A percentile compares a stretch with the other conserved stretches of the same genome.
Evolutionary conservation across 2,113 vertebrate genomes (phyloP).

Genomic region (Daphoenositta chrysoptera): DNA sequence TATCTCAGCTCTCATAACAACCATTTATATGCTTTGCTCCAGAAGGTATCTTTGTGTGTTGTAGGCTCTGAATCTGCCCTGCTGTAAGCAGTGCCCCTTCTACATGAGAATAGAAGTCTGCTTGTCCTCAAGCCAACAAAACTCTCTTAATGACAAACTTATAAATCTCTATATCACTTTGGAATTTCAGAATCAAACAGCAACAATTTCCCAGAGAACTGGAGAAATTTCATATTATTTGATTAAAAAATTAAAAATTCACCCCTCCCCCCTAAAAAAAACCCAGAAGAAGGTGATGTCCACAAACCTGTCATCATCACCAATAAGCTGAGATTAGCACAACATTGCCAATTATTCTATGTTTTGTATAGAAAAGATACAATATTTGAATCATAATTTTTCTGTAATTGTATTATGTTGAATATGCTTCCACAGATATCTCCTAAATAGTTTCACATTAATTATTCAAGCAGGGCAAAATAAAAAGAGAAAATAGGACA

Average conservation of each 20-base stretch:
- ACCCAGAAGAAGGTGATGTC: neutral
- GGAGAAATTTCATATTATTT: neutral
- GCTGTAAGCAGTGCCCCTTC: neutral
- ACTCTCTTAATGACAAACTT: neutral
- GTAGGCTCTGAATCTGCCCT: neutral
- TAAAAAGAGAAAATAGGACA: conserved; percentile 38
- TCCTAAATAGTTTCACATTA: neutral
- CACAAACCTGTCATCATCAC: neutral
- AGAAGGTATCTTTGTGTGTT: neutral
- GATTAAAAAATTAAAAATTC: neutral
- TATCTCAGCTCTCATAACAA: neutral
- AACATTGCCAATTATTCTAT: neutral
- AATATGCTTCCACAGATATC: neutral
- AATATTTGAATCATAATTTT: neutral
- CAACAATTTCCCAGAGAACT: neutral
- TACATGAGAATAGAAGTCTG: neutral
- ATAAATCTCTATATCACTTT: neutral
- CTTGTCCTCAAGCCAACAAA: neutral
- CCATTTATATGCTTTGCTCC: neutral
- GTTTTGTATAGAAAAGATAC: neutral
- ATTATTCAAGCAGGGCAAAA: conserved; percentile 32
- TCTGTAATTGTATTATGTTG: neutral
- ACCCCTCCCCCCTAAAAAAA: fast-evolving
- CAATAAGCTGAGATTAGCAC: neutral
- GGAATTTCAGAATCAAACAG: neutral